Base-by-base conservation (phyloP, 2,797 vertebrate genomes). In the Threskiornis aethiopicus region DNA sequence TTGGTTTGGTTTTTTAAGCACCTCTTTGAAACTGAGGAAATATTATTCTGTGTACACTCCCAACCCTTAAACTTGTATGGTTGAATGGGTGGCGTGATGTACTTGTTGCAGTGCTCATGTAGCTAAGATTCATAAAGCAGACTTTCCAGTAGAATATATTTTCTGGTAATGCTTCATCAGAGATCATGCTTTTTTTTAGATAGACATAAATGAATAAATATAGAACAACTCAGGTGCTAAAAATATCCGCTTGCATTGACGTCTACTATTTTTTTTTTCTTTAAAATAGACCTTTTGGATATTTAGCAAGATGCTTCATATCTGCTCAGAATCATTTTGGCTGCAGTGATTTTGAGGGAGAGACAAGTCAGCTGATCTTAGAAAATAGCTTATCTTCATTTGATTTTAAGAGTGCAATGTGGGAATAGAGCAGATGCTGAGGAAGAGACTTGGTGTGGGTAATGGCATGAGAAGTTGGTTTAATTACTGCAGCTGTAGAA, bases 401-500 rank as follows among this genome's bases (percentile, higher is more conserved):
- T 93, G 92, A 90, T 82, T 82, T 87, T 87, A 92, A 42, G 77
- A 95, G 78, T 71, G 80, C 52, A 73, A 0, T 77, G 85, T 89
- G 92, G 81, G 81, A 90, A 96, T 81, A 89, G 78, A 95, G 81
- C 90, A 95, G 86, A 94, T 90, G 86, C 80, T 0, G 3, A 90
- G 75, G 84, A 93, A 94, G 78, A 87, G 73, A 49, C 86, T 91
- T 82, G 52, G 80, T 88, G 73, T 89, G 70, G 73, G 59, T 96
- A 94, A 90, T 77, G 86, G 91, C 73, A 84, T 71, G 26, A 89
- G 88, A 90, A 87, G 66, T 44, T 94, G 46, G 54, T 82, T 96
- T 96, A 96, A 96, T 96, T 94, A 90, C 81, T 93, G 88, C 90
- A 96, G 94, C 84, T 95, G 95, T 64, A 67, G 78, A 61, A 89